phyloP scores from a whole-genome alignment of 2,888 invertebrate species.

The Dendrolimus houi region DNA sequence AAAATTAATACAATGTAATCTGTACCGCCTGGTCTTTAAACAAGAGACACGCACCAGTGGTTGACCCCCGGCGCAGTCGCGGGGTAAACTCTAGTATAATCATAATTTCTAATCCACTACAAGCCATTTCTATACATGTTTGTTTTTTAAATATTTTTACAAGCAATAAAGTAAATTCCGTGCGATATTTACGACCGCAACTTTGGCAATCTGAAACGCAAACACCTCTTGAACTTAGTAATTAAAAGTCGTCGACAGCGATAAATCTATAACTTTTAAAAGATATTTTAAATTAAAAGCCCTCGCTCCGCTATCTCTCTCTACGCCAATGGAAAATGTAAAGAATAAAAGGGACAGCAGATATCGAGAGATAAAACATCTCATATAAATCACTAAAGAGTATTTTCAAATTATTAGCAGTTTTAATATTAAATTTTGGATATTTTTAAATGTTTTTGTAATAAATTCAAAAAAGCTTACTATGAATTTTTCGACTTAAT shows the following conservation, averaged over 20 bases:
- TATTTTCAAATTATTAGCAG: background rate
- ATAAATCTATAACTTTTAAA: slow-evolving; percentile 59
- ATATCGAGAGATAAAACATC: background rate
- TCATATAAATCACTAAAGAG: background rate
- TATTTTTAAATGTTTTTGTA: no score
- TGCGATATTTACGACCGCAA: background rate
- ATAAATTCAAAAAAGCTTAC: no score
- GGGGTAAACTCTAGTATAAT: no score
- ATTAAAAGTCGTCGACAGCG: slow-evolving; percentile 45
- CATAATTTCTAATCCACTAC: no score
- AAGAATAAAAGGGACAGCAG: background rate
- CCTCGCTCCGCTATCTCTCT: background rate
- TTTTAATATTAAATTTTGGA: background rate
- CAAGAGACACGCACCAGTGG: no score
- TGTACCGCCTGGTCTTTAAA: no score
- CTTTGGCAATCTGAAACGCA: background rate
- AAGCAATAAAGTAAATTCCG: background rate
- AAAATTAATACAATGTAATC: no score
- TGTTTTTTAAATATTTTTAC: background rate
- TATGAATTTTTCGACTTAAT: no score
- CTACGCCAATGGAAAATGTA: background rate
- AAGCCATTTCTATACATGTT: no score
- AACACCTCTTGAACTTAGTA: slow-evolving; percentile 28
- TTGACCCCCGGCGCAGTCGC: no score
- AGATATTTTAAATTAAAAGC: slow-evolving; percentile 55